Evolutionary conservation across 2,888 invertebrate genomes (phyloP), one percentile per base, ranked within the genome.

Genomic region (Tiliacea aurago): DNA sequence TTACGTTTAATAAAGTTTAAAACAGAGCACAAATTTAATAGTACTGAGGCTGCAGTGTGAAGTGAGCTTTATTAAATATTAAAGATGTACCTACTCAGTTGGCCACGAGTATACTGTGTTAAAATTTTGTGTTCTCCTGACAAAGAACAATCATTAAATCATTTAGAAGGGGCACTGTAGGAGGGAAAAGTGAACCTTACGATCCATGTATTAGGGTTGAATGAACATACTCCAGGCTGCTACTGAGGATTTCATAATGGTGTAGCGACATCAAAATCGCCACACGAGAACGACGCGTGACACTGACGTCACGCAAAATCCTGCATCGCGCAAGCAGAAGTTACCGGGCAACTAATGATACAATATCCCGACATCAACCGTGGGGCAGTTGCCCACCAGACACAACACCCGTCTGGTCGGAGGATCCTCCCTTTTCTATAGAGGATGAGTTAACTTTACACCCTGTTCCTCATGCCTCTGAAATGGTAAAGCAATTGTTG

Each of bases 91-190:
- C n/a, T n/a, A n/a, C n/a, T 20, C 49, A 45, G 13, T 51, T 64
- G 11, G 7, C 37, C 41, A 28, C 28, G 28, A 28, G 28, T 28
- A 28, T 28, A 51, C 45, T 51, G 13, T 66, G 37, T 20, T 66
- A 51, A 62, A 28, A 45, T 51, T 62, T 56, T 20, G 2, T 62
- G 33, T 73, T 20, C 41, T 56, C 18, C 13, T 45, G 55, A 77
- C 70, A 70, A 58, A 76, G n/a, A 70, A 51, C 51, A 33, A 23
- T 51, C 13, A 76, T 33, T 58, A 15, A 18, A 28, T 28, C 28
- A 28, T 28, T 28, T 20, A 9, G 13, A 28, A 28, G 43, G 61
- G 49, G 28, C 6, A 76, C 45, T 41, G 10, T 23, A 18, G 9
- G 45, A 33, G 28, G 10, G 13, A 7, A 67, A 18, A n/a, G 15